A percentile compares a stretch with the other conserved stretches of the same genome.
Conservation (phyloP, 2,797 vertebrate species). For the Oreortyx pictus region DNA sequence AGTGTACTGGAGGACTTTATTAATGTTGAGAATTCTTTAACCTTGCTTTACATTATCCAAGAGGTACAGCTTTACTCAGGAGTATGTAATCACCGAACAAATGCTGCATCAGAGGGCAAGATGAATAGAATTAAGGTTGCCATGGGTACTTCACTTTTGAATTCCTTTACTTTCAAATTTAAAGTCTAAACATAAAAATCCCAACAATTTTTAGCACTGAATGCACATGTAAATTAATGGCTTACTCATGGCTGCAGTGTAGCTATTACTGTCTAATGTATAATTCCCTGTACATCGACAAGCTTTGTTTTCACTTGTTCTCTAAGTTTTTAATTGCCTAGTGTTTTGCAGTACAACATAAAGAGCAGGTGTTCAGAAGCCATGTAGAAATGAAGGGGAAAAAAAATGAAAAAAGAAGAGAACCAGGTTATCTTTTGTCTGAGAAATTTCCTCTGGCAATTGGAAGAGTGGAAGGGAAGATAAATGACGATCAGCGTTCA, state of each 20-base stretch:
- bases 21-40: slow-evolving; percentile 33
- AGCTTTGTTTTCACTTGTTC: slow-evolving; percentile 55
- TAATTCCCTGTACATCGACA: slow-evolving; percentile 10
- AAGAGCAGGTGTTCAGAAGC: slow-evolving; percentile 71
- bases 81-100: background rate
- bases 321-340: slow-evolving; percentile 61
- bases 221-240: slow-evolving; percentile 36
- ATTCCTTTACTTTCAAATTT: slow-evolving; percentile 40
- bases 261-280: slow-evolving; percentile 43
- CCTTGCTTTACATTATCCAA: slow-evolving; percentile 12
- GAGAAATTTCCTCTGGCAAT: slow-evolving; percentile 11
- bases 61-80: background rate
- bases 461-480: background rate
- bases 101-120: slow-evolving; percentile 12
- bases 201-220: slow-evolving; percentile 14
- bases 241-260: background rate
- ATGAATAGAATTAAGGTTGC: slow-evolving; percentile 43
- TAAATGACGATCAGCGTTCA: background rate
- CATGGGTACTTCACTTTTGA: slow-evolving; percentile 35
- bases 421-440: slow-evolving; percentile 39
- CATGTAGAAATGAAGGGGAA: background rate
- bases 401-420: background rate
- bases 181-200: slow-evolving; percentile 47
- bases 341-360: slow-evolving; percentile 43
- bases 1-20: background rate